Percentiles rank a stretch among this genome's conserved stretches.
Evolutionary conservation across 2,888 invertebrate species (phyloP).

Genomic region (Tanypteryx hageni): DNA sequence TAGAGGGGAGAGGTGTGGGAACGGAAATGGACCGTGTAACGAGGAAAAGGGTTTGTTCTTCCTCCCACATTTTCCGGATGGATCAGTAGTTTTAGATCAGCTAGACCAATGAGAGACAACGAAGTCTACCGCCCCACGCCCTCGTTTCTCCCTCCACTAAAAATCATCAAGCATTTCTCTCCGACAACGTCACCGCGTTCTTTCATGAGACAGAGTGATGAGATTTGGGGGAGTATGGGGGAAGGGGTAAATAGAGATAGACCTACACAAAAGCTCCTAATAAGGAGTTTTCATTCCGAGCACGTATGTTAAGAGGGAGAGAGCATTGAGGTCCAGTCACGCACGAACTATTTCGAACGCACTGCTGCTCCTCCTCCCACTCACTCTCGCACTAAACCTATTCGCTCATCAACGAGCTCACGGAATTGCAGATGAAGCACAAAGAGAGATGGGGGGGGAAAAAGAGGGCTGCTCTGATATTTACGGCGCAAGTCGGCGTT

Average conservation of each 20-base stretch:
- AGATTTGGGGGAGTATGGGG: no score
- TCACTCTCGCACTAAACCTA: neutral
- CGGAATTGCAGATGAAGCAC: neutral
- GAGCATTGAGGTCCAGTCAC: neutral
- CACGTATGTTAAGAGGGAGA: slow-evolving; percentile 26
- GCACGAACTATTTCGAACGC: neutral
- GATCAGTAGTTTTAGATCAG: neutral
- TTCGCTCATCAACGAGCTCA: neutral
- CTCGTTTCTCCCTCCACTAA: neutral
- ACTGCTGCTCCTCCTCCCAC: no score
- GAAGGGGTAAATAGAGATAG: neutral
- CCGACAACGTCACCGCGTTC: neutral
- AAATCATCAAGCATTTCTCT: neutral
- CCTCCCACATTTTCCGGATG: slow-evolving; percentile 3
- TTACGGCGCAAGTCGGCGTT: neutral
- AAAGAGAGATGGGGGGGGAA: no score
- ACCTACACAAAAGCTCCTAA: neutral
- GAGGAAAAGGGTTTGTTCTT: neutral
- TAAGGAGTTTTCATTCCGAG: slow-evolving; percentile 25
- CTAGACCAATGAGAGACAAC: neutral
- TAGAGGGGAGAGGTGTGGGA: slow-evolving; percentile 14
- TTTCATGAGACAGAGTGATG: neutral
- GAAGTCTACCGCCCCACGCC: neutral
- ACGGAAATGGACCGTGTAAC: neutral
- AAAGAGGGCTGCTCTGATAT: neutral